Evolutionary conservation across 64 coral and sea anemone species (phyloP), one percentile per base, ranked within the genome.

Genomic region (Montipora capricornis): DNA sequence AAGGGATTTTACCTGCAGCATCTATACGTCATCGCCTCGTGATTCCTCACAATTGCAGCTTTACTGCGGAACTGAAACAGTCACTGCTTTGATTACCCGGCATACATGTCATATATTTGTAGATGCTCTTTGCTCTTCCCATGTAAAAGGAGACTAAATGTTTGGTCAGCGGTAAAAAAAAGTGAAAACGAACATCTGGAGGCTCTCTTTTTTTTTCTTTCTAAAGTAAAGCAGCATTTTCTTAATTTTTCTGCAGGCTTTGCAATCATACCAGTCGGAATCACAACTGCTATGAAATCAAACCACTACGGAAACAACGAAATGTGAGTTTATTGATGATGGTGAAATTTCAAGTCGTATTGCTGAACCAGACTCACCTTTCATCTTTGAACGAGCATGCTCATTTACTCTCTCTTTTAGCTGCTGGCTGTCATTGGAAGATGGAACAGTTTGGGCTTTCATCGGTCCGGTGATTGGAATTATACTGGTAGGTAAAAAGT

Each of bases 391-490:
- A 75, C 20, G 24, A 24, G 4, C n/a, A 74, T 22, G 29, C 44
- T 46, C 10, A 45, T 44, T 69, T 26, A 14, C 79, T 55, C 19
- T 16, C 4, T 26, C 8, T 87, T 78, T 3, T 37, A 93, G 91
- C 1, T 93, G 91, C 48, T 93, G 91, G 91, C 60, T 93, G 1
- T 93, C 91, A 10, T 20, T 78, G 5, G 82, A 87, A 13, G 84
- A 93, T 79, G 91, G 91, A 5, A 78, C 85, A 19, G 59, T 93
- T 8, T 93, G 91, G 91, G 91, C 91, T 8, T 93, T 93, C 17
- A 66, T 87, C 8, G 91, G 83, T 2, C 91, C 91, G 14, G 91
- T 93, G 1, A 52, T 93, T 5, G 91, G 58, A 44, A 80, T 93
- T 20, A 93, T 93, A 73, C 26, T 44, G 8, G 90, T 92, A 76